These are phyloP conservation scores for Leptogaster cylindrica DNA, from an alignment of 2,888 invertebrate genomes.

Conservation along the genomic window DNA sequence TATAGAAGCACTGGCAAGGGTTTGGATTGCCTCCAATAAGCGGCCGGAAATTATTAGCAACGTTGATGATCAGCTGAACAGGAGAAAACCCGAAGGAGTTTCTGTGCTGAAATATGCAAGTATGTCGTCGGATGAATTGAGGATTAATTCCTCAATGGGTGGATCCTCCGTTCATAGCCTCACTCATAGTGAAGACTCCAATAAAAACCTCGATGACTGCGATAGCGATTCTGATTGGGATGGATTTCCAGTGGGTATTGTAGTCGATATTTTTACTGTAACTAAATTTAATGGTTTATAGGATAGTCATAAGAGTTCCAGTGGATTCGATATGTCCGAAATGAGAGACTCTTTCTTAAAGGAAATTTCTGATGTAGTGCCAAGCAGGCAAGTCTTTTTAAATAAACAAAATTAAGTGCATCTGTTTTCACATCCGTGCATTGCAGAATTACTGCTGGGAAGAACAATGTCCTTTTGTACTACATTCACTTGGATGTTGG, in stretches of 20 bases:
- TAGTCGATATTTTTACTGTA: too few species aligned
- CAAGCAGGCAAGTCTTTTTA: conserved; percentile 51
- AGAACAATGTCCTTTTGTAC: conserved; percentile 76
- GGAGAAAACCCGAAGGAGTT: conserved; percentile 50
- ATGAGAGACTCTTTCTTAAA: conserved; percentile 75
- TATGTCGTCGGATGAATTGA: conserved; percentile 60
- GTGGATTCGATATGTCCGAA: conserved; percentile 72
- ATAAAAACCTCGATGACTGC: conserved; percentile 64
- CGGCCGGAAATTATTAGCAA: conserved; percentile 61
- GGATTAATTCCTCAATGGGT: conserved; percentile 54
- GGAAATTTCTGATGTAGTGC: conserved; percentile 71
- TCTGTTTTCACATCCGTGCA: not conserved
- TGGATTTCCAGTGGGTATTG: conserved; percentile 62
- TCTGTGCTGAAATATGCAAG: conserved; percentile 64
- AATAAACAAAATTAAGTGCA: not conserved
- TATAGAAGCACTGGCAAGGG: conserved; percentile 71
- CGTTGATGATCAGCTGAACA: conserved; percentile 1
- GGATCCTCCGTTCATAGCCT: conserved; percentile 57
- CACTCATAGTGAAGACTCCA: conserved; percentile 55
- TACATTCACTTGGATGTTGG: conserved; percentile 75
- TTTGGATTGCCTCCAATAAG: conserved; percentile 72
- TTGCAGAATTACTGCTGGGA: conserved; percentile 71
- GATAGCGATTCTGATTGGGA: conserved; percentile 82
- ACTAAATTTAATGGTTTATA: conserved; percentile 56
- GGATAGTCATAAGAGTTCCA: conserved; percentile 71